Evolutionary conservation across 2,113 vertebrate species (phyloP).

Genomic region (Upupa epops): DNA sequence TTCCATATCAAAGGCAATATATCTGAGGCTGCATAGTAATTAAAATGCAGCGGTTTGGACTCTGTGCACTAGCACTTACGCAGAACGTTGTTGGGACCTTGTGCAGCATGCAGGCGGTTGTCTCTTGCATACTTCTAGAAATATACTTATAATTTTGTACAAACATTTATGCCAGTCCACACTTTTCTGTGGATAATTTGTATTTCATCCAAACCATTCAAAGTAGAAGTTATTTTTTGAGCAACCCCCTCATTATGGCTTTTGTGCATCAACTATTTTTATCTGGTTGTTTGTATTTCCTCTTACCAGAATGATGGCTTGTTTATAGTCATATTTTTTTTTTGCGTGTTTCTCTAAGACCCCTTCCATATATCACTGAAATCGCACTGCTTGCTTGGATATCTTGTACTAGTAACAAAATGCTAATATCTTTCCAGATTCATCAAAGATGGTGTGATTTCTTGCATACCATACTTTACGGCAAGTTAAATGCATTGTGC

Average conservation of each 20-base stretch:
- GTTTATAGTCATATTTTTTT: constrained; percentile 81
- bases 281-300: constrained; percentile 85
- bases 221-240: constrained; percentile 86
- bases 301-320: constrained; percentile 85
- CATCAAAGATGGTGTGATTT: constrained; percentile 61
- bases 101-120: constrained; percentile 87
- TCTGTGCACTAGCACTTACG: constrained; percentile 77
- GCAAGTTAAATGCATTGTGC: constrained; percentile 37
- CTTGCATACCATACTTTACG: constrained; percentile 60
- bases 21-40: constrained; percentile 93
- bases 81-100: constrained; percentile 83
- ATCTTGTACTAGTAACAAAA: constrained; percentile 64
- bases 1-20: constrained; percentile 98
- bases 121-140: constrained; percentile 84
- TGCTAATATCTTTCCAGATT: constrained; percentile 64
- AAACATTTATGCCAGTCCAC: constrained; percentile 88
- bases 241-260: constrained; percentile 88
- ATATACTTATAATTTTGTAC: constrained; percentile 93
- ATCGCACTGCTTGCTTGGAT: constrained; percentile 71
- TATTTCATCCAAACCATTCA: constrained; percentile 86
- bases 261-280: constrained; percentile 87
- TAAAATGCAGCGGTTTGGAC: constrained; percentile 97
- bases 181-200: constrained; percentile 88
- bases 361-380: constrained; percentile 70
- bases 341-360: constrained; percentile 74